Evolutionary conservation across 2,113 vertebrate genomes (phyloP).

Genomic region (Furnarius figulus): DNA sequence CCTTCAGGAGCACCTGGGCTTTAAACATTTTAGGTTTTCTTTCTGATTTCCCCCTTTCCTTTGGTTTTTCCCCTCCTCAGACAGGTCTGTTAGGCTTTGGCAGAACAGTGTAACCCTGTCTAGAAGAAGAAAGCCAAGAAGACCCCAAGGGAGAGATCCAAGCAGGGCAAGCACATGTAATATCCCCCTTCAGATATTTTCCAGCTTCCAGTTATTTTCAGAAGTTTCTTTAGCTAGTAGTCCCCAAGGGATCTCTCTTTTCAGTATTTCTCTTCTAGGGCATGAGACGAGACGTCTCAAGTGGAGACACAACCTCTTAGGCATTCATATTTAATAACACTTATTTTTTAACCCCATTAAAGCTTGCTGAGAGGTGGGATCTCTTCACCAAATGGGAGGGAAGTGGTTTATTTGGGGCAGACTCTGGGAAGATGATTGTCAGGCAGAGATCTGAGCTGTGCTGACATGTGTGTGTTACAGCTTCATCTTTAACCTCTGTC

Average conservation of each 20-base stretch:
- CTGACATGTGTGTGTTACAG: not conserved
- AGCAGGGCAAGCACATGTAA: not conserved
- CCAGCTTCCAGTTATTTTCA: not conserved
- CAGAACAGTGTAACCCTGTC: not conserved
- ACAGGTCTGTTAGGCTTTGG: not conserved
- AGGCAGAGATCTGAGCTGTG: not conserved
- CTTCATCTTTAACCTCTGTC: conserved; percentile 46
- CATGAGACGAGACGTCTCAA: not conserved
- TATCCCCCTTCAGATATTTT: not conserved
- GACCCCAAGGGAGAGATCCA: not conserved
- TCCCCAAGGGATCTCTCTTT: not conserved
- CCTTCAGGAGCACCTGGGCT: not conserved
- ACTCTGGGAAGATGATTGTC: not conserved
- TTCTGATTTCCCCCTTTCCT: not conserved
- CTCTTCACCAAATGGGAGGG: not conserved
- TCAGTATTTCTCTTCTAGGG: not conserved
- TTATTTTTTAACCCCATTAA: not conserved
- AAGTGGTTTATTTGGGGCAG: not conserved
- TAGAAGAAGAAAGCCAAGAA: not conserved
- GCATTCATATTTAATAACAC: conserved; percentile 23
- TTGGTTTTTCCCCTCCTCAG: not conserved
- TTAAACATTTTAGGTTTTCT: not conserved
- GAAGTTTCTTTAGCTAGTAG: not conserved
- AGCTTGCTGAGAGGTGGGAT: not conserved
- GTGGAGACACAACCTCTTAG: not conserved